Evolutionary conservation across 1,140 invertebrate species (phyloP).

Genomic region (Formica exsecta): DNA sequence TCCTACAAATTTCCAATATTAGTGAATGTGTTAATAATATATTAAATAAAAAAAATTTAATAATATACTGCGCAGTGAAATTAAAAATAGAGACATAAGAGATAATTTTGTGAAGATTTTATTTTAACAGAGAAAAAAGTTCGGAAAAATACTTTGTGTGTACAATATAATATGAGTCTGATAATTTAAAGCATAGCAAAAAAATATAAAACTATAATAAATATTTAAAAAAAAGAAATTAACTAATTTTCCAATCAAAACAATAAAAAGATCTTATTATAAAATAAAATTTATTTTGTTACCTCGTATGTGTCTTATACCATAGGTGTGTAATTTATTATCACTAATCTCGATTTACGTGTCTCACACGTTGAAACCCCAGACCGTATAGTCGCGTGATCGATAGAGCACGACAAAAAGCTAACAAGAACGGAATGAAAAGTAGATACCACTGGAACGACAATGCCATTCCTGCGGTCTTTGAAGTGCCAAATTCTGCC

Average conservation of each 20-base stretch:
- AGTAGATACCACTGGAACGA: slow-evolving; percentile 56
- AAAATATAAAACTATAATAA: too few relatives aligned
- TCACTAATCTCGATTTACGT: slow-evolving; percentile 9
- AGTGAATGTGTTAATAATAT: slow-evolving; percentile 8
- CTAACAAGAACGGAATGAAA: slow-evolving; percentile 54
- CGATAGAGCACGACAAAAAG: slow-evolving; percentile 48
- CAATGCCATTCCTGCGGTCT: slow-evolving; percentile 50
- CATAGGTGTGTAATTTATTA: background rate
- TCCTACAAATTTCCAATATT: slow-evolving; percentile 7
- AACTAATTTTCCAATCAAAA: too few relatives aligned
- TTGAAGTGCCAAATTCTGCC: slow-evolving; percentile 63
- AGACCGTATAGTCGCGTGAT: slow-evolving; percentile 9
- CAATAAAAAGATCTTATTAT: too few relatives aligned
- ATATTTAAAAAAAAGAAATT: too few relatives aligned
- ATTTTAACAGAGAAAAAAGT: background rate
- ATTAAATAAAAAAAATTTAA: slow-evolving; percentile 25
- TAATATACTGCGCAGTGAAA: background rate
- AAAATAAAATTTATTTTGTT: too few relatives aligned
- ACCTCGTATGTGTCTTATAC: too few relatives aligned
- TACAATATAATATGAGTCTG: too few relatives aligned
- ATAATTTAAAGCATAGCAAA: too few relatives aligned
- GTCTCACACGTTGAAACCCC: background rate
- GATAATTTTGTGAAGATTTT: slow-evolving; percentile 16
- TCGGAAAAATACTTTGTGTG: background rate
- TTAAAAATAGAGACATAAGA: background rate